Conservation (phyloP, 2,797 vertebrate species). For the Darevskia nairensis region DNA sequence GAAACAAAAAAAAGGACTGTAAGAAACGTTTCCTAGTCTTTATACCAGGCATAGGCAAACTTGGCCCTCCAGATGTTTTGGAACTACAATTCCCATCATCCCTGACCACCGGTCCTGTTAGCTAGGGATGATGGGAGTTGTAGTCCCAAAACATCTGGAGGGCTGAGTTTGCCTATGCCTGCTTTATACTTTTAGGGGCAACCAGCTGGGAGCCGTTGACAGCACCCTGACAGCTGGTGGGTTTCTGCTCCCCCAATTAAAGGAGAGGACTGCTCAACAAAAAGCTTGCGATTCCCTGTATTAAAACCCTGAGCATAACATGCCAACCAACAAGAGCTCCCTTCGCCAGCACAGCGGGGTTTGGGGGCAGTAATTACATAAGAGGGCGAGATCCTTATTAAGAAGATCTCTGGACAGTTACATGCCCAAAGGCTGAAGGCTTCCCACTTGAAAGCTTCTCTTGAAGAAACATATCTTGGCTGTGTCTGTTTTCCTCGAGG, state of each 20-base stretch:
- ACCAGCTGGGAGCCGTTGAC: too few relatives aligned
- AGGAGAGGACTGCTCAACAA: background rate
- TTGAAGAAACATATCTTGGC: slow-evolving; percentile 20
- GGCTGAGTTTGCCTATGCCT: too few relatives aligned
- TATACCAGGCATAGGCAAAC: too few relatives aligned
- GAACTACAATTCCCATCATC: too few relatives aligned
- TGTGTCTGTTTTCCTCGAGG: slow-evolving; percentile 17
- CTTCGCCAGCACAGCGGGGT: background rate
- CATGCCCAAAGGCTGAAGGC: slow-evolving; percentile 11
- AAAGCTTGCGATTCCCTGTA: background rate
- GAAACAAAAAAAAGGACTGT: too few relatives aligned
- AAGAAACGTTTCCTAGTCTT: too few relatives aligned
- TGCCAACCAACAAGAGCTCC: background rate
- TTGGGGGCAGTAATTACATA: slow-evolving; percentile 1
- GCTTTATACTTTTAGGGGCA: too few relatives aligned
- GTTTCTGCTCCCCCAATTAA: background rate
- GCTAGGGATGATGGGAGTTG: too few relatives aligned
- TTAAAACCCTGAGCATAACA: background rate
- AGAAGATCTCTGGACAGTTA: slow-evolving; percentile 17
- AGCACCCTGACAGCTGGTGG: background rate
- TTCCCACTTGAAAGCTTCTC: slow-evolving; percentile 1
- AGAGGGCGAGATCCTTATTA: background rate
- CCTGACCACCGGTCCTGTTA: too few relatives aligned
- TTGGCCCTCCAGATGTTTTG: too few relatives aligned
- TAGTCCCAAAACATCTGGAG: too few relatives aligned